A percentile compares a stretch with the other conserved stretches of the same genome.
Conservation (phyloP, 1,140 invertebrate genomes). For the Phymastichus coffea region DNA sequence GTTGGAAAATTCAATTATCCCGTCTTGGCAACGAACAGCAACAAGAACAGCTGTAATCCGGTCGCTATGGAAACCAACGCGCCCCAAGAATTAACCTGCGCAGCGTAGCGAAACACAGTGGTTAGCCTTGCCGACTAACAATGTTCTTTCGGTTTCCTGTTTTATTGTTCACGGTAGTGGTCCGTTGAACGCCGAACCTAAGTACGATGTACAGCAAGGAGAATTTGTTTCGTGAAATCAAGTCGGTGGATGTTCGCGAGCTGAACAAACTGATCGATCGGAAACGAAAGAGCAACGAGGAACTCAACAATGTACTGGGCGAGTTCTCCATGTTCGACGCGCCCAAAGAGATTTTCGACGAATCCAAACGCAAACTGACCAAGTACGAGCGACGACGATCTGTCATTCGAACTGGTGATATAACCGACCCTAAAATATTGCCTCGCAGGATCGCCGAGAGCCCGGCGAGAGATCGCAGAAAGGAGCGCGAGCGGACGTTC, state of each 20-base stretch:
- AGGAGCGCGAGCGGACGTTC: conserved; percentile 26
- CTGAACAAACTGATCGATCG: not conserved
- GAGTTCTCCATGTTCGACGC: conserved; percentile 2
- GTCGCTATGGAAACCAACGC: conserved; percentile 17
- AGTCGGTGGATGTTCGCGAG: not conserved
- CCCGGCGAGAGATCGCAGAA: not conserved
- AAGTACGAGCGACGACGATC: too few relatives aligned
- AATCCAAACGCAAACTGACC: not conserved
- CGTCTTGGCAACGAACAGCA: too few relatives aligned
- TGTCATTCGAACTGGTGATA: too few relatives aligned
- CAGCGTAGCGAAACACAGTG: too few relatives aligned
- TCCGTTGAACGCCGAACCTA: not conserved
- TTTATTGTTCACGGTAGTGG: too few relatives aligned
- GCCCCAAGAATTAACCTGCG: too few relatives aligned
- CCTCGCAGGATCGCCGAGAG: too few relatives aligned
- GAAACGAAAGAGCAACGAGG: conserved; percentile 13
- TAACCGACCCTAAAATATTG: too few relatives aligned
- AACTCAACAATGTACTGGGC: not conserved
- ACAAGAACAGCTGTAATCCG: too few relatives aligned
- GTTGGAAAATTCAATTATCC: too few relatives aligned
- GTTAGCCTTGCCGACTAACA: not conserved
- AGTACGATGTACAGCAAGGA: not conserved
- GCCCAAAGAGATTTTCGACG: not conserved
- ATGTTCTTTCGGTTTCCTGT: too few relatives aligned
- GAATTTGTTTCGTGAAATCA: not conserved